A percentile compares a stretch with the other conserved stretches of the same genome.
Evolutionary conservation across 2,888 invertebrate species (phyloP).

Genomic region (Petrophora chlorosata): DNA sequence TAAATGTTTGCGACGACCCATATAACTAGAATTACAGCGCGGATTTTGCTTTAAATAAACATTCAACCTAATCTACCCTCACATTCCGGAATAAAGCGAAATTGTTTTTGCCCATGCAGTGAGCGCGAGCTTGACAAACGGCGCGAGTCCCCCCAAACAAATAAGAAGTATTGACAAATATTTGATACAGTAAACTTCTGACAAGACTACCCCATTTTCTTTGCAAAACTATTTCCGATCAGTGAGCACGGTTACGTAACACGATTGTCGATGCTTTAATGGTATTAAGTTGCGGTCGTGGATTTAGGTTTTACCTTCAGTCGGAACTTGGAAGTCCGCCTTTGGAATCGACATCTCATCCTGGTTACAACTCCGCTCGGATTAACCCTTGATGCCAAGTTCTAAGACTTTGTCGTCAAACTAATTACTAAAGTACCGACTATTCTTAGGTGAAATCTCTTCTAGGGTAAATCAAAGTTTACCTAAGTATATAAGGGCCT

Average conservation of each 20-base stretch:
- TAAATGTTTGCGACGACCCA: constrained; percentile 73
- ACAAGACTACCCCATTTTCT: constrained; percentile 21
- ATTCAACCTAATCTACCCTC: constrained; percentile 38
- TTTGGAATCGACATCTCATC: constrained; percentile 46
- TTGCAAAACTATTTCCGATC: constrained; percentile 31
- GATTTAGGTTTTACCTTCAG: constrained; percentile 50
- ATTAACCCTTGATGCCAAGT: constrained; percentile 54
- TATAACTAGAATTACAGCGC: constrained; percentile 51
- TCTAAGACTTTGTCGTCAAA: constrained; percentile 43
- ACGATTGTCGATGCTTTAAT: constrained; percentile 52
- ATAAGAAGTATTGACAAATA: constrained; percentile 28
- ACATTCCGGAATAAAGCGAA: constrained; percentile 36
- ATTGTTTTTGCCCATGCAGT: constrained; percentile 31
- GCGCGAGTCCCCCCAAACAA: constrained; percentile 22
- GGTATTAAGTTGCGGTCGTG: constrained; percentile 50
- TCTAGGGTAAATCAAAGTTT: constrained; percentile 4
- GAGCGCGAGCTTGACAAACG: constrained; percentile 25
- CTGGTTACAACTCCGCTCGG: constrained; percentile 44
- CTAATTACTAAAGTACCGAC: constrained; percentile 42
- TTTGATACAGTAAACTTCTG: constrained; percentile 25
- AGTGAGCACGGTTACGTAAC: constrained; percentile 35
- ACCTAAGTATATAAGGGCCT: background rate
- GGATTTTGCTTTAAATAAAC: constrained; percentile 56
- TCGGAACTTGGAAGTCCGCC: constrained; percentile 50
- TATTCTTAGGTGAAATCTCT: constrained; percentile 12